Evolutionary conservation across 2,888 invertebrate species (phyloP), one percentile per base, ranked within the genome.

Genomic region (Lochmaea crataegi): DNA sequence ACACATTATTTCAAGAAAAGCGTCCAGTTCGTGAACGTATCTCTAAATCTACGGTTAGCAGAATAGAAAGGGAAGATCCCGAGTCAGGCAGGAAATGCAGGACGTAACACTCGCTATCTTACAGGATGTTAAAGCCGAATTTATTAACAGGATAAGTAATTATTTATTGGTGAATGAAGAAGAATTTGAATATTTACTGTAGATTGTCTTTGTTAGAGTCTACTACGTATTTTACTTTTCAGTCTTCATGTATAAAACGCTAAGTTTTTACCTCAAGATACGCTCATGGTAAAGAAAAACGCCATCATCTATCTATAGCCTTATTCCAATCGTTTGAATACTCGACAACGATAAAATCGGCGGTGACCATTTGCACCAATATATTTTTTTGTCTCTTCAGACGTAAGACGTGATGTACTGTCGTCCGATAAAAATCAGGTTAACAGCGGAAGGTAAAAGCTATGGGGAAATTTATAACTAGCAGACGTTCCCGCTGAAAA

Each of bases 271-370:
- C 53, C 53, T 10, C 10, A 41, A 18, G 42, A 16, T 14, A 42
- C 61, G 61, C 41, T 18, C n/a, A 18, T 63, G 61, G 16, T 11
- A 32, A 41, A 7, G 12, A 45, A 60, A 42, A n/a, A 68, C 60
- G 12, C 42, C 26, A 22, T 42, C 70, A 74, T 74, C 69, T 65
- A 76, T 75, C 73, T 76, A 70, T 73, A 76, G 71, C 68, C 71
- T 75, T 72, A 74, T 72, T 74, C 75, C 67, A 51, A 75, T 73
- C 75, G 76, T 68, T 77, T 76, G 75, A 77, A 72, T 66, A 73
- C 76, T 71, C 73, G 72, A 71, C 75, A 73, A 71, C 71, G 75
- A 74, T 76, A 72, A 76, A 74, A 69, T 41, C 72, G 65, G 63
- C 45, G 18, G 48, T 41, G 67, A 58, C 63, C 67, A 63, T 72